Base-by-base conservation (phyloP, 2,888 invertebrate species). In the Thecophora atra region DNA sequence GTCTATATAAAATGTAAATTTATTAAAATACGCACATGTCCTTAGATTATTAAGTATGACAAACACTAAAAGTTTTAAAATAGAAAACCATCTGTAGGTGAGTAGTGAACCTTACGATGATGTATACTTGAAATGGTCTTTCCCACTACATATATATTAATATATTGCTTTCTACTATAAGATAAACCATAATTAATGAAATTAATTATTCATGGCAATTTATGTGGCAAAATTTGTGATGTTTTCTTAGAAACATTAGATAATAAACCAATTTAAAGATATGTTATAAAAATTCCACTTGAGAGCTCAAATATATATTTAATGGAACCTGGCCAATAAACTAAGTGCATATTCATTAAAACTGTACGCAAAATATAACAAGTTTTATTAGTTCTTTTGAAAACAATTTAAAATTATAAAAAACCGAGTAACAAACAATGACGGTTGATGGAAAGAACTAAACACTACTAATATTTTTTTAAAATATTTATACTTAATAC, bases 1-100 rank as follows among this genome's bases (percentile, higher is more conserved):
- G 85, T 85, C 85, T 85, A 85, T 85, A 83, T 85, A 85, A 84
- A 85, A 85, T 85, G 82, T 78, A 75, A 76, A 77, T 76, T 74
- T 77, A 75, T 75, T 77, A 67, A 66, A 72, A 26, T 56, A 66
- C 51, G 62, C 52, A 67, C 66, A 71, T 56, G 42, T 51, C 51
- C 62, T 70, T 30, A 62, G 47, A 70, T 24, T 65, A n/a, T 63
- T 21, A 19, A 21, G 17, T 68, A 24, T 56, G 58, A 68, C 37
- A 21, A 68, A 68, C 19, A 28, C 30, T 60, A 15, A 42, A 42
- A 58, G 6, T 6, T 68, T 26, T 44, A 44, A 26, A 24, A 24
- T 42, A 28, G 58, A 42, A 21, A 47, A 64, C 26, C 47, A 64
- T 70, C 42, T 26, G 52, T 37, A 63, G 47, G 19, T 60, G 47